A percentile compares a stretch with the other conserved stretches of the same genome.
Evolutionary conservation across 1,140 invertebrate species (phyloP).

Genomic region (honey bee (Apis mellifera)): Amel_HAv3.1 CM009939.2:3534001-3534500

Average conservation of each 20-base stretch:
- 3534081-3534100: conserved; percentile 57
- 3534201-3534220: conserved; percentile 49
- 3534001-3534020: conserved; percentile 38
- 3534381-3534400: neutral
- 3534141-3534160: conserved; percentile 26
- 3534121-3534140: conserved; percentile 58
- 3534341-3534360: conserved; percentile 15
- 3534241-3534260: conserved; percentile 68
- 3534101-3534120: conserved; percentile 26
- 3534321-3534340: conserved; percentile 58
- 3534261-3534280: conserved; percentile 57
- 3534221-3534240: conserved; percentile 47
- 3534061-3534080: conserved; percentile 50
- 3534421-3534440: too few species aligned
- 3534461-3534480: neutral
- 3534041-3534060: conserved; percentile 26
- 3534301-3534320: conserved; percentile 62
- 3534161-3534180: conserved; percentile 43
- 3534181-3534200: conserved; percentile 38
- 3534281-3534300: conserved; percentile 51
- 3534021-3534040: conserved; percentile 41
- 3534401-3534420: neutral
- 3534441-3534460: too few species aligned
- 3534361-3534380: conserved; percentile 30
- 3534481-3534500: neutral